These are phyloP conservation scores for Melanostoma mellinum DNA, from an alignment of 2,888 invertebrate species.

Conservation along the genomic window DNA sequence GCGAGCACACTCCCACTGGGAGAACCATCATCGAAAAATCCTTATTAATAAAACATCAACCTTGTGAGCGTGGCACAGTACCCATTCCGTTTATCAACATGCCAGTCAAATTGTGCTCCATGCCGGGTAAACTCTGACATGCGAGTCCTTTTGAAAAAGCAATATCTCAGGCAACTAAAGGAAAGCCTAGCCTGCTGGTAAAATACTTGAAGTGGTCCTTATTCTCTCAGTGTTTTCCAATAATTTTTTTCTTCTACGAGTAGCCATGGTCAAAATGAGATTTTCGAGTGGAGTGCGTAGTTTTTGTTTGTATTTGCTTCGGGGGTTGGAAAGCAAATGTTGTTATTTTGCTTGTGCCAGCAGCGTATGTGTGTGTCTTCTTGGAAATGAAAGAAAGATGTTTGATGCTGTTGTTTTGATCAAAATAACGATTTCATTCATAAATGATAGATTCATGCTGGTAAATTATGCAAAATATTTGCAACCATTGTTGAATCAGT, in stretches of 20 bases:
- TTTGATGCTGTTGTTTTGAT: background rate
- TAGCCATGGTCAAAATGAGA: constrained; percentile 17
- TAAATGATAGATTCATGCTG: constrained; percentile 40
- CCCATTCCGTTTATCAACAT: constrained; percentile 6
- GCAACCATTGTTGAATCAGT: background rate
- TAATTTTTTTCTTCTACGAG: constrained; percentile 17
- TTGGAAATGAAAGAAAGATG: background rate
- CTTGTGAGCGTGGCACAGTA: constrained; percentile 18
- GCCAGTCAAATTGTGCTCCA: constrained; percentile 40
- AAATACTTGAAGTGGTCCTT: constrained; percentile 17
- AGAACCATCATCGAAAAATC: constrained; percentile 53
- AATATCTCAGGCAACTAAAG: constrained; percentile 40
- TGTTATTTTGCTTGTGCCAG: constrained; percentile 13
- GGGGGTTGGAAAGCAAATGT: constrained; percentile 20
- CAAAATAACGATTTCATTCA: constrained; percentile 28
- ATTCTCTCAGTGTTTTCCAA: constrained; percentile 12
- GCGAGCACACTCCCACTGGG: constrained; percentile 37
- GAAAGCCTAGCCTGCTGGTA: constrained; percentile 36
- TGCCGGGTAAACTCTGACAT: constrained; percentile 24
- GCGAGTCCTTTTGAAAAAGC: constrained; percentile 35
- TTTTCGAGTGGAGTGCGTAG: constrained; percentile 16
- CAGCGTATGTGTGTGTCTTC: background rate
- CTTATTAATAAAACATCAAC: constrained; percentile 67
- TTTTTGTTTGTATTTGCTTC: constrained; percentile 30
- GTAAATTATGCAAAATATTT: constrained; percentile 52